Evolutionary conservation across 2,113 vertebrate species (phyloP), one percentile per base, ranked within the genome.

Genomic region (Mixornis gularis): DNA sequence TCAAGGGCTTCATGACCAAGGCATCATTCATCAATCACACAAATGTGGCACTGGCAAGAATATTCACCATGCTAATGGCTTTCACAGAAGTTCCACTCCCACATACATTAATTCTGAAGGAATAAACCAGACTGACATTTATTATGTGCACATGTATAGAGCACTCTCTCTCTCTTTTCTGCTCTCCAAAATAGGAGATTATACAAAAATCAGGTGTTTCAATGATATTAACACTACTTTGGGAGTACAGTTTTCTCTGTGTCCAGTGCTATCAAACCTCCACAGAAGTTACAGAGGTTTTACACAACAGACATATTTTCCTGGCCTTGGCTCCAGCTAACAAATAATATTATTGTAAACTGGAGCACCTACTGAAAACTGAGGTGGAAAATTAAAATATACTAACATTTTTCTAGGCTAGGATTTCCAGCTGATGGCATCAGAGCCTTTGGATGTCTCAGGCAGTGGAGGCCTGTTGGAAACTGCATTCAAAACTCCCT

Each of bases 81-180:
- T 96, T 95, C 48, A 90, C 92, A 96, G 93, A 94, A 91, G 72
- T 86, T 84, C 79, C 64, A 94, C 49, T 81, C 72, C 72, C 80
- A 93, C 30, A 78, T 71, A 72, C 58, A 92, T 88, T 85, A 79
- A 84, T 87, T 76, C 30, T 82, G 41, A 89, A 84, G 73, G 43
- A 93, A 94, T 93, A 96, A 94, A 93, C 68, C 93, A 94, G 81
- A 78, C 69, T 87, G 94, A 95, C 90, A 71, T 94, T 96, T 93
- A 95, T 87, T 89, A 88, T 62, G 76, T 94, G 93, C 85, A 74
- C 70, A 79, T 55, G 65, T 73, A 79, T n/a, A 82, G 48, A 90
- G 91, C 85, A 90, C 62, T 8, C 58, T 71, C 85, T 68, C 55
- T 70, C 40, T 66, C 53, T 46, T 63, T n/a, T n/a, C 66, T 49